Conservation (phyloP, 2,888 invertebrate species). For the Geotrupes spiniger region DNA sequence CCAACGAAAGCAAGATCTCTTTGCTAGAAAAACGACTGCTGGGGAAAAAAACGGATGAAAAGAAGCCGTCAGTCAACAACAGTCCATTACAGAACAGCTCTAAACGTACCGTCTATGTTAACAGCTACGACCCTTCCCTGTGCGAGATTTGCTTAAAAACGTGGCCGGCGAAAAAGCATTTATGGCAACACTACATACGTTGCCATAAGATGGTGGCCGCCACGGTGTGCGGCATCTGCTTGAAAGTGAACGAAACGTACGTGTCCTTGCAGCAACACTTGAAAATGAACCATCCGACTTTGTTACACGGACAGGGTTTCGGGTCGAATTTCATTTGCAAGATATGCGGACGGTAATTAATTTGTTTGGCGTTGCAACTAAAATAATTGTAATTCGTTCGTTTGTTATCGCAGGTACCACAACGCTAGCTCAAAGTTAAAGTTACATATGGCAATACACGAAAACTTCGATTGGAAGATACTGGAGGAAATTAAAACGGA, state of each 20-base stretch:
- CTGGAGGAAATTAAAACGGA: conserved; percentile 30
- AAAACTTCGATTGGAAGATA: conserved; percentile 47
- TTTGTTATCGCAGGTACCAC: conserved; percentile 49
- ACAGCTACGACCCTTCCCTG: conserved; percentile 49
- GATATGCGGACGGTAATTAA: conserved; percentile 40
- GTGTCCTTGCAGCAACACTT: conserved; percentile 52
- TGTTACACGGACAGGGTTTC: conserved; percentile 52
- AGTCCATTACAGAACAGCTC: conserved; percentile 39
- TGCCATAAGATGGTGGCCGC: conserved; percentile 58
- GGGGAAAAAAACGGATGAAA: conserved; percentile 26
- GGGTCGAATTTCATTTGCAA: conserved; percentile 60
- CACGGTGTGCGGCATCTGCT: conserved; percentile 59
- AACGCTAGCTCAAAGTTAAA: conserved; percentile 57
- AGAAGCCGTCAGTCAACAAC: conserved; percentile 24
- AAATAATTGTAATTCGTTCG: background rate
- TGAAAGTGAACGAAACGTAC: conserved; percentile 56
- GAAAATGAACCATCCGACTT: conserved; percentile 51
- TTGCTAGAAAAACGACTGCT: conserved; percentile 43
- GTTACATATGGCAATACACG: conserved; percentile 58
- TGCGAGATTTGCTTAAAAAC: conserved; percentile 60
- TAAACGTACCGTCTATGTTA: conserved; percentile 56
- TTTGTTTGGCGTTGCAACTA: too few relatives aligned
- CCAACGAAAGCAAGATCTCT: conserved; percentile 36
- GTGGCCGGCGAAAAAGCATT: conserved; percentile 60
- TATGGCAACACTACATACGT: conserved; percentile 59